Percentiles rank a stretch among this genome's conserved stretches.
Evolutionary conservation across 2,888 invertebrate genomes (phyloP).

Genomic region (Lissocephala sabroskyi): DNA sequence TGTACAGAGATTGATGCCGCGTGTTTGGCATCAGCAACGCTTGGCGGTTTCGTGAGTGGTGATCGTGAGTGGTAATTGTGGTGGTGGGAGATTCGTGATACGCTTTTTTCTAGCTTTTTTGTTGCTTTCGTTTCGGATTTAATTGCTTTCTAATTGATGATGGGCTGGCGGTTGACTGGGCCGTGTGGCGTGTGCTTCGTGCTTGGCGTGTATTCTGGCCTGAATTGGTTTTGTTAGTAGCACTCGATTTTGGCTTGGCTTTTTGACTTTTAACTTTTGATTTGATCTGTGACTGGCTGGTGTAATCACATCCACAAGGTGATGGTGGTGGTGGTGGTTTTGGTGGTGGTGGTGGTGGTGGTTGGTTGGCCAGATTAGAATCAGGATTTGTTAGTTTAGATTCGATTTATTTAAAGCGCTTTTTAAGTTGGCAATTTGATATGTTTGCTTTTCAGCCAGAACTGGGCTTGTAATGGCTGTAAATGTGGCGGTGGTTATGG

Average conservation of each 20-base stretch:
- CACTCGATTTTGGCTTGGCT: background rate
- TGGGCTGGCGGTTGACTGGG: no score
- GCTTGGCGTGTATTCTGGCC: background rate
- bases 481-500: background rate
- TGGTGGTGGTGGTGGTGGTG: background rate
- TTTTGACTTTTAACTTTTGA: background rate
- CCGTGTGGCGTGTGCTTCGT: background rate
- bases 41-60: background rate
- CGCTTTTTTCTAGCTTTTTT: background rate
- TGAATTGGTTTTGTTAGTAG: no score
- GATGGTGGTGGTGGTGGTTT: background rate
- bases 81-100: conserved; percentile 32
- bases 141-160: no score
- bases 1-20: no score
- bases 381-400: no score
- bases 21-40: no score
- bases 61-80: conserved; percentile 37
- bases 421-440: conserved; percentile 28
- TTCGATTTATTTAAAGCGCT: conserved; percentile 7
- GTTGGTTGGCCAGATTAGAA: no score
- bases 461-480: conserved; percentile 15
- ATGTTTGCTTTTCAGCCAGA: conserved; percentile 17
- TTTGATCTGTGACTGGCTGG: background rate
- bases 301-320: background rate
- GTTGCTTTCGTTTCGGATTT: no score